Base-by-base conservation (phyloP, 2,113 vertebrate genomes). In the Dendrocopos noguchii region DNA sequence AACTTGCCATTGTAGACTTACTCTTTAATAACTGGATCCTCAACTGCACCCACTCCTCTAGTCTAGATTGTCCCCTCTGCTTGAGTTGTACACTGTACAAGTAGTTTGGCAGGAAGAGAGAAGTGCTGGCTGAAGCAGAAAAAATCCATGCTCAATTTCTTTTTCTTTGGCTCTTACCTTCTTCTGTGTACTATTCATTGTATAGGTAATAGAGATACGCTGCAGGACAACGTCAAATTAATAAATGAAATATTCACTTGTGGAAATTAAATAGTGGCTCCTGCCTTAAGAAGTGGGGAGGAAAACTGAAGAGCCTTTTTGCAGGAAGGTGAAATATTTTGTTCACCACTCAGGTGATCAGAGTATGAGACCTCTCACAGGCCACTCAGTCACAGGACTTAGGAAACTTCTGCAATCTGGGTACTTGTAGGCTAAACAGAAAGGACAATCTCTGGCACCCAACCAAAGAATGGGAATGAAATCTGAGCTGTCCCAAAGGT, bases 311-410 rank as follows among this genome's bases (percentile, higher is more conserved):
- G 46, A 33, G 17, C 14, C 4, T 85, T 84, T 65, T 19, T 28
- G 20, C 10, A 16, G 34, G 11, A 57, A 55, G 10, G 15, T 85
- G 68, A 59, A 85, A 52, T 71, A 33, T 56, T 87, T 59, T 76
- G 20, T 84, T 86, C 31, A 19, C 20, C 0, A 2, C 15, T 6
- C 6, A 27, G 59, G 53, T 9, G 3, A 16, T 70, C 28, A 39
- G 50, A 70, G 73, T 3, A 0, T 0, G 0, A 78, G 63, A 65
- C 15, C 15, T 87, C 42, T 18, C 52, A 15, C 13, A 6, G 34
- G 24, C 55, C 46, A 4, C 19, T 60, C 2, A 1, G 57, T 78
- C 34, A 18, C 13, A 9, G 47, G 7, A 33, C 15, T 56, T 22
- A 33, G 50, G 57, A 87, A 67, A 8, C 25, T 89, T 59, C 61